Evolutionary conservation across 1,140 invertebrate genomes (phyloP).

Genomic region (Drosophila kanapiae): DNA sequence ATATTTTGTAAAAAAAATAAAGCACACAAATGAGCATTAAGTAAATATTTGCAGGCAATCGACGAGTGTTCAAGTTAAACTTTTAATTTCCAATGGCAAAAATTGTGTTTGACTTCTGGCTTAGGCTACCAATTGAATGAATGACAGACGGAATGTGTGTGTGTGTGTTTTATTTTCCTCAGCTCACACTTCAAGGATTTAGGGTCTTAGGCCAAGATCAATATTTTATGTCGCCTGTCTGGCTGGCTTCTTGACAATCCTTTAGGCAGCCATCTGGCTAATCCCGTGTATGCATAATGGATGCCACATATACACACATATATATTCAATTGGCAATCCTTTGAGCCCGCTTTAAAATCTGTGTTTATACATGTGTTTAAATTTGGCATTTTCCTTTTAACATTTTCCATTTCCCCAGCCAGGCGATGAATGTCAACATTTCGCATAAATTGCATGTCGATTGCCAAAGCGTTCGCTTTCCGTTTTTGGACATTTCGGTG

Average conservation of each 20-base stretch:
- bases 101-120: conserved; percentile 28
- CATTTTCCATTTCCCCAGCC: conserved; percentile 32
- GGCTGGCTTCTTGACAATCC: conserved; percentile 22
- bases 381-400: conserved; percentile 37
- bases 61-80: conserved; percentile 22
- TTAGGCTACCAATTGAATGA: conserved; percentile 4
- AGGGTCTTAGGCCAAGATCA: background rate
- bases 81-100: conserved; percentile 18
- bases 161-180: conserved; percentile 7
- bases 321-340: conserved; percentile 54
- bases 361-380: conserved; percentile 70
- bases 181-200: conserved; percentile 3
- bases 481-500: conserved; percentile 25
- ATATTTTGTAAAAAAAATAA: conserved; percentile 45
- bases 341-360: conserved; percentile 68
- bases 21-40: conserved; percentile 43
- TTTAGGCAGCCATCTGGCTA: conserved; percentile 34
- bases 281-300: conserved; percentile 40
- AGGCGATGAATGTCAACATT: conserved; percentile 77
- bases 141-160: conserved; percentile 1
- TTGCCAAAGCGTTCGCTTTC: conserved; percentile 46
- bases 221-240: conserved; percentile 19
- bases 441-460: conserved; percentile 79
- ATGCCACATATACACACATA: conserved; percentile 11
- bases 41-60: conserved; percentile 63